Base-by-base conservation (phyloP, 2,888 invertebrate genomes). In the Amitus sp. region DNA sequence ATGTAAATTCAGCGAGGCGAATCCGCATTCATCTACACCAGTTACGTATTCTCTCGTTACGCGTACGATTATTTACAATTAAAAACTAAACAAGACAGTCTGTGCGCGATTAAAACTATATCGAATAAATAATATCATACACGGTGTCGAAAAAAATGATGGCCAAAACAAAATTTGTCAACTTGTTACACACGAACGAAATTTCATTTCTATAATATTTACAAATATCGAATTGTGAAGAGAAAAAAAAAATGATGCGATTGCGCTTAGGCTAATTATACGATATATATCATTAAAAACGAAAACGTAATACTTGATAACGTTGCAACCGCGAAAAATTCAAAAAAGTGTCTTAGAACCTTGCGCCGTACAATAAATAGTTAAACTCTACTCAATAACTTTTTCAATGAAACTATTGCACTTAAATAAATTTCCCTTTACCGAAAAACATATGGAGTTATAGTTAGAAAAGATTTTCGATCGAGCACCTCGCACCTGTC, bases 51-150 rank as follows among this genome's bases (percentile, higher is more conserved):
- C 34, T n/a, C n/a, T 34, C 13, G n/a, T 34, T 34, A 42, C 20
- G 15, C 3, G 20, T 42, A 42, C 15, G 46, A 39, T 52, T 49
- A 56, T 45, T 17, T 56, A 63, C 19, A 56, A 53, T 52, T 48
- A 57, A 13, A 37, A 3, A 3, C 2, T 72, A 72, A 71, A 52
- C 72, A 72, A 70, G 71, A 55, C 50, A 56, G 53, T 47, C 49
- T 54, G 50, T 50, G 42, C 45, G 39, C 42, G 23, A 23, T 42
- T 42, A 40, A 5, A 40, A 40, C 20, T 42, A 27, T 28, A 37
- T n/a, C n/a, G 20, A 42, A 19, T 42, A 42, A 42, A 19, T 19
- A 42, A 42, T 42, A 42, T 19, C 4, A 42, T 42, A 42, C 42
- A 42, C 13, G 37, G 15, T 13, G 12, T 3, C 4, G 10, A 33